These are phyloP conservation scores for Zaprionus gabonicus DNA, from an alignment of 1,140 invertebrate genomes.

Conservation along the genomic window DNA sequence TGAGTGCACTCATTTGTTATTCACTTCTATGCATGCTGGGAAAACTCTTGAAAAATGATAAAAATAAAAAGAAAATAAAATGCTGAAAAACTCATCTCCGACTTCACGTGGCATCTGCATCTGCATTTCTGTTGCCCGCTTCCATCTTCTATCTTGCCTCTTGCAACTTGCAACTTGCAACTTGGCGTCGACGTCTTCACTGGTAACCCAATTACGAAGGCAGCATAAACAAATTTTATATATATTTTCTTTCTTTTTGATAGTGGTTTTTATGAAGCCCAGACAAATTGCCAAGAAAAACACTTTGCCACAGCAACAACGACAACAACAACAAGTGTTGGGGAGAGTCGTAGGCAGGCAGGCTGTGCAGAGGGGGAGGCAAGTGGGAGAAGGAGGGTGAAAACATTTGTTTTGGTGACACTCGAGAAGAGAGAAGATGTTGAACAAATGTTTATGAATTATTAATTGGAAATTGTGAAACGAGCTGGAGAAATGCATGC, in stretches of 20 bases:
- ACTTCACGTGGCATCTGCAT: slow-evolving; percentile 33
- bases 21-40: slow-evolving; percentile 21
- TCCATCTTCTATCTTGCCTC: slow-evolving; percentile 39
- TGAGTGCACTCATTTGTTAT: slow-evolving; percentile 38
- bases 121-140: neutral
- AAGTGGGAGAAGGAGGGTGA: neutral
- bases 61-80: slow-evolving; percentile 9
- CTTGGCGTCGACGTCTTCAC: slow-evolving; percentile 29
- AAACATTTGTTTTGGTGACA: slow-evolving; percentile 31
- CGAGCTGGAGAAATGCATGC: slow-evolving; percentile 7
- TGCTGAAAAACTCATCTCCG: slow-evolving; percentile 16
- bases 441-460: slow-evolving; percentile 71
- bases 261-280: slow-evolving; percentile 26
- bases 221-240: slow-evolving; percentile 64
- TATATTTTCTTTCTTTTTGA: slow-evolving; percentile 17
- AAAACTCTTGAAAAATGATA: slow-evolving; percentile 3
- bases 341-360: slow-evolving; percentile 15
- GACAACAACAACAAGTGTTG: slow-evolving; percentile 59
- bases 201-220: slow-evolving; percentile 70
- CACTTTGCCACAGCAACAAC: slow-evolving; percentile 48
- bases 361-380: neutral
- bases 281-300: slow-evolving; percentile 77
- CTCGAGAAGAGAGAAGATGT: slow-evolving; percentile 19
- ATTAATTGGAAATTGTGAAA: slow-evolving; percentile 75
- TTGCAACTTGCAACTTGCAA: neutral